A percentile compares a stretch with the other conserved stretches of the same genome.
Evolutionary conservation across 2,888 invertebrate genomes (phyloP).

Genomic region (Erebia ligea): DNA sequence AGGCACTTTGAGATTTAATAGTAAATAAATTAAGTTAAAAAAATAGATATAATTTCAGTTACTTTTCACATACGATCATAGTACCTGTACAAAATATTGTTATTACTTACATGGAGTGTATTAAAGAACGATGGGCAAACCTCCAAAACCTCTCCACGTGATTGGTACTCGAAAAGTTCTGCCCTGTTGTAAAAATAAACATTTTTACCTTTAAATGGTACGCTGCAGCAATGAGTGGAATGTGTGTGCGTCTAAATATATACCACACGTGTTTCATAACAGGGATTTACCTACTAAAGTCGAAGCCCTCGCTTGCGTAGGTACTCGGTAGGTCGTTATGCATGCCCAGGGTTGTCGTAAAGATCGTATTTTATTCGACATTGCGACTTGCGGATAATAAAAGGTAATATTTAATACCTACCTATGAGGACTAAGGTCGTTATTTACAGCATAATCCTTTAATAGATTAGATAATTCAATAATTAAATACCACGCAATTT

Average conservation of each 20-base stretch:
- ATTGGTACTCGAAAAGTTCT: conserved; percentile 29
- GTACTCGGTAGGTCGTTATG: neutral
- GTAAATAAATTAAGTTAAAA: neutral
- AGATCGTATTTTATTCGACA: conserved; percentile 28
- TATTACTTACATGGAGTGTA: conserved; percentile 13
- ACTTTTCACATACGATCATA: neutral
- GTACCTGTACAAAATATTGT: conserved; percentile 7
- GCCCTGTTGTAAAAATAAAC: conserved; percentile 32
- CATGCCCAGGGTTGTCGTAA: conserved; percentile 32
- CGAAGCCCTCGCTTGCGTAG: conserved; percentile 10
- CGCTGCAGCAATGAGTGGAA: conserved; percentile 26
- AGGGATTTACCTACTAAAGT: conserved; percentile 26
- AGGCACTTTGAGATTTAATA: neutral
- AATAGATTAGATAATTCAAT: neutral
- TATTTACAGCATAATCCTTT: neutral
- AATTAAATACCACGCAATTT: neutral
- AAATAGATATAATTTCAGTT: neutral
- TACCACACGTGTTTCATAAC: conserved; percentile 34
- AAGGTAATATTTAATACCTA: neutral
- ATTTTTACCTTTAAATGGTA: conserved; percentile 36
- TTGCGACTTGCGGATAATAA: neutral
- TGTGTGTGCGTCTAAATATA: conserved; percentile 35
- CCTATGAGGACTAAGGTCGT: neutral
- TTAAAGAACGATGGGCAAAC: conserved; percentile 26
- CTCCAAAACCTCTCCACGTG: conserved; percentile 33